Evolutionary conservation across 2,113 vertebrate species (phyloP), one percentile per base, ranked within the genome.

Genomic region (Nematolebias whitei): DNA sequence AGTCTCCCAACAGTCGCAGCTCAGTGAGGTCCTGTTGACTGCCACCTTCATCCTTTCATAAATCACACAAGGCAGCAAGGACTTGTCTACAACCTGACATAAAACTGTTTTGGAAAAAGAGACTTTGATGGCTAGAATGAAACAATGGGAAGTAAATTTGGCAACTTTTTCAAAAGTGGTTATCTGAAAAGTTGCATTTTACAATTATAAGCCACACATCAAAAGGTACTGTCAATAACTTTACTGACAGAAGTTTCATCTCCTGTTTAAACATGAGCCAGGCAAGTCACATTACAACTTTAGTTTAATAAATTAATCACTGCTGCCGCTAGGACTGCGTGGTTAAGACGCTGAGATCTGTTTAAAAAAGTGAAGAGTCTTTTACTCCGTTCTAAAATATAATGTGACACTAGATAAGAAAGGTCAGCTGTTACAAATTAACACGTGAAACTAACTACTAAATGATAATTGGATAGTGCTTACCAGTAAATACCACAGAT

Each of bases 221-320:
- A 11, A 22, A 38, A 40, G 10, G 1, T 38, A 43, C 13, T 64
- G 73, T 32, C 4, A 44, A 69, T 63, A 12, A 38, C n/a, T 60
- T 63, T 38, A 5, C 20, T 12, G 47, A 26, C 18, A 66, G 18
- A 14, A 23, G 24, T 65, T 74, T 55, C 48, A 49, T 58, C 12
- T 55, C 11, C 56, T 53, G 32, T 49, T 69, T 23, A 79, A 18
- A 12, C 10, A 35, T 10, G 24, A 48, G 35, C 77, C 40, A 47
- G 32, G 14, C 52, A 14, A 38, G 29, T 45, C 22, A 56, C 47
- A 58, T 35, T 35, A 8, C 51, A 67, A 73, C 72, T 29, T 73
- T 81, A 63, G 52, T 69, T 48, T 66, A 59, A 43, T 3, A 10
- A 52, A 19, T 59, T 14, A 11, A 48, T 66, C 57, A 35, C 51